Percentiles rank a stretch among this genome's conserved stretches.
Conservation (phyloP, 2,888 invertebrate species). For the Actias luna region DNA sequence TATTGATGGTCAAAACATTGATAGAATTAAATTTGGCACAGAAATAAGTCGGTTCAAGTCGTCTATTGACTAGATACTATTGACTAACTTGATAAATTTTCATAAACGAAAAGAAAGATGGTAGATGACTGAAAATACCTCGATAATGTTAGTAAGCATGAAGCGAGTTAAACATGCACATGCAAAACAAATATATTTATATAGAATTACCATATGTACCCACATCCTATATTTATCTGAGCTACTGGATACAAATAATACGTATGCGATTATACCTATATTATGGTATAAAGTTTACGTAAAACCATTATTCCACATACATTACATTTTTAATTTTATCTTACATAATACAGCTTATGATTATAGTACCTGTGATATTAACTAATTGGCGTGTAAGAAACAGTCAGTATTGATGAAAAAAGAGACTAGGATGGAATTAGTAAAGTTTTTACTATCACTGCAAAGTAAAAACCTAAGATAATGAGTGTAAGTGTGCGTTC, state of each 20-base stretch:
- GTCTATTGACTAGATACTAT: too few species aligned
- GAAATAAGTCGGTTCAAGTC: neutral
- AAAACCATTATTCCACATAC: neutral
- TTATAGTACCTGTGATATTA: neutral
- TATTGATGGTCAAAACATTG: neutral
- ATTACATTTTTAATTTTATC: neutral
- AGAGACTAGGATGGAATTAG: neutral
- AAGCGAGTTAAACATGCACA: neutral
- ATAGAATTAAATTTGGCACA: neutral
- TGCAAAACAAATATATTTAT: neutral
- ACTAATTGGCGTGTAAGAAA: neutral
- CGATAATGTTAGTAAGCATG: neutral
- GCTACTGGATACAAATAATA: neutral
- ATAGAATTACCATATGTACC: neutral
- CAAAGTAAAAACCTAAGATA: neutral
- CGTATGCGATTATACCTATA: neutral
- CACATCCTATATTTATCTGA: neutral
- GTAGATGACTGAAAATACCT: conserved; percentile 3
- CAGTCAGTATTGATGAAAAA: neutral
- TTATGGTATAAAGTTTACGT: neutral
- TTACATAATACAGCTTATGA: neutral
- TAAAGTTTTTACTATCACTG: neutral
- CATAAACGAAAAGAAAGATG: neutral
- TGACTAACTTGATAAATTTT: neutral
- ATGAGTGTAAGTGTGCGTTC: neutral